These are phyloP conservation scores for Agrochola lychnidis DNA, from an alignment of 2,888 invertebrate species.

Conservation along the genomic window DNA sequence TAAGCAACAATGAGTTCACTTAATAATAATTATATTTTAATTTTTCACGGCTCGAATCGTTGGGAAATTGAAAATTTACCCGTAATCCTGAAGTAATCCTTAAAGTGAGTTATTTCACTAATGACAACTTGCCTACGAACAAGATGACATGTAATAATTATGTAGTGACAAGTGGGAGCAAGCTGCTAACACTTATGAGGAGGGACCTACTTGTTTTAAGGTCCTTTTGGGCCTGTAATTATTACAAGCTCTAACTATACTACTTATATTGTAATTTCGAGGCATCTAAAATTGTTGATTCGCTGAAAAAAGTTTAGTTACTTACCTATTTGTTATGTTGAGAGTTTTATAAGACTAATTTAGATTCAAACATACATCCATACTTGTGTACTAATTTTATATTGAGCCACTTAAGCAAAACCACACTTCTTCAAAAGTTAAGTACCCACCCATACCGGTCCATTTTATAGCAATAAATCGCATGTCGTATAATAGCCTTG, in stretches of 20 bases:
- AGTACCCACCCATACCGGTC: not conserved
- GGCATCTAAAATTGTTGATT: too few species aligned
- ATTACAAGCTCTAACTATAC: not conserved
- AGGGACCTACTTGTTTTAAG: too few species aligned
- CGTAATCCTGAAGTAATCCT: not conserved
- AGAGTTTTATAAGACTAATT: too few species aligned
- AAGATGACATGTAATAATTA: too few species aligned
- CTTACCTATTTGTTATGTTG: too few species aligned
- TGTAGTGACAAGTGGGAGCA: too few species aligned
- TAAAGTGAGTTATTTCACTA: not conserved
- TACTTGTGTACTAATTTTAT: not conserved
- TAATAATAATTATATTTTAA: too few species aligned
- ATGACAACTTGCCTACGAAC: not conserved
- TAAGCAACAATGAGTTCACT: constrained; percentile 13
- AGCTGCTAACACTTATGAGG: not conserved
- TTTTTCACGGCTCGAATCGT: constrained; percentile 28
- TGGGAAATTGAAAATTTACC: constrained; percentile 32
- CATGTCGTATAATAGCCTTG: not conserved
- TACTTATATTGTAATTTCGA: too few species aligned
- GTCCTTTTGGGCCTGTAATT: not conserved
- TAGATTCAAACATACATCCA: too few species aligned
- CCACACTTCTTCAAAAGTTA: not conserved
- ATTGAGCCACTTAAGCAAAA: not conserved
- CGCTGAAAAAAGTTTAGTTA: too few species aligned
- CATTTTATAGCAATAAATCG: not conserved